phyloP scores from a whole-genome alignment of 2,888 invertebrate genomes.

The Pinctada fucata region DNA sequence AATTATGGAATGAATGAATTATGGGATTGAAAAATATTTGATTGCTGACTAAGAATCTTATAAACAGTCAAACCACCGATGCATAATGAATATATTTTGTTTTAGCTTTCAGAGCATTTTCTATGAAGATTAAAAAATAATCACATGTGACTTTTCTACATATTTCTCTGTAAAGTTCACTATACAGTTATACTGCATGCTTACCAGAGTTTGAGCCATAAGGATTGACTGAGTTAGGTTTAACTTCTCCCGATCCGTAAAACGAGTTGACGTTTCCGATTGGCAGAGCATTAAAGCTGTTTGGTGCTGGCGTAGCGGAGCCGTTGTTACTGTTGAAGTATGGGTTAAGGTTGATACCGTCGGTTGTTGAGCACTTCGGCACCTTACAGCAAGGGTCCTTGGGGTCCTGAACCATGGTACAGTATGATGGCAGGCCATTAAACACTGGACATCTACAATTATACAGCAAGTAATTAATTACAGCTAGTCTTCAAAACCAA shows the following conservation, averaged over 20 bases:
- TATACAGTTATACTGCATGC: too few relatives aligned
- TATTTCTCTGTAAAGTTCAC: too few relatives aligned
- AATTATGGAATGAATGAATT: background rate
- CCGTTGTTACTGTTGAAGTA: constrained; percentile 46
- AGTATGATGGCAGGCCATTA: constrained; percentile 56
- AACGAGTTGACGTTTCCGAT: constrained; percentile 59
- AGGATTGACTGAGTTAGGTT: constrained; percentile 28
- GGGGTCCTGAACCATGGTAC: constrained; percentile 58
- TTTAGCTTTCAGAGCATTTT: too few relatives aligned
- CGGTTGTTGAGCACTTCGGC: constrained; percentile 46
- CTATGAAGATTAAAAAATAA: too few relatives aligned
- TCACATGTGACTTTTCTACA: too few relatives aligned
- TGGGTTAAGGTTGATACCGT: constrained; percentile 47
- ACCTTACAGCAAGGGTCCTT: constrained; percentile 58
- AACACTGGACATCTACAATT: constrained; percentile 57
- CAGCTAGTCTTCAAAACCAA: too few relatives aligned
- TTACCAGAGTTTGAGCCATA: constrained; percentile 13
- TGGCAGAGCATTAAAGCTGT: constrained; percentile 58
- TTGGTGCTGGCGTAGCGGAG: constrained; percentile 50
- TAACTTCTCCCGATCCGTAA: constrained; percentile 51
- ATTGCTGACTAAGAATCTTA: too few relatives aligned
- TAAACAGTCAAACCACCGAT: too few relatives aligned
- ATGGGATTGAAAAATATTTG: background rate
- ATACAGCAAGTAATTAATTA: background rate
- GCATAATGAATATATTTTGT: too few relatives aligned